Evolutionary conservation across 1,140 invertebrate species (phyloP).

Genomic region (Saccostrea glomerata): DNA sequence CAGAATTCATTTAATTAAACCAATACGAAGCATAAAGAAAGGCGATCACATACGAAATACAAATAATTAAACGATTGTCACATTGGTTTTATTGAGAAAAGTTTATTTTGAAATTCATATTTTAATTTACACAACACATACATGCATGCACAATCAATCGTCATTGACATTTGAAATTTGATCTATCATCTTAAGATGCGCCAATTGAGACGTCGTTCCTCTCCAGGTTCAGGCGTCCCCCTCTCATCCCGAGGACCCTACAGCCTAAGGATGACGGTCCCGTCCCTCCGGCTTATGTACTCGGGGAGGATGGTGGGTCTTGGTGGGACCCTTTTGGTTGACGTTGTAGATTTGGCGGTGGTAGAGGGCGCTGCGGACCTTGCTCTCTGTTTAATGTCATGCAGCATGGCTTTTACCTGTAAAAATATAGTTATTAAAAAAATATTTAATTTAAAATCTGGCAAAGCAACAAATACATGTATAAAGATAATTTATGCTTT

Average conservation of each 20-base stretch:
- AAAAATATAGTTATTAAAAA: not conserved
- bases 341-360: slow-evolving; percentile 15
- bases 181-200: too few relatives aligned
- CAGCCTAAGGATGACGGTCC: slow-evolving; percentile 38
- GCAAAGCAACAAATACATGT: too few relatives aligned
- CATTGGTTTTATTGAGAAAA: too few relatives aligned
- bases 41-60: too few relatives aligned
- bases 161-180: too few relatives aligned
- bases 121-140: too few relatives aligned
- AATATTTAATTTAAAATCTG: not conserved
- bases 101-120: too few relatives aligned
- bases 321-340: slow-evolving; percentile 25
- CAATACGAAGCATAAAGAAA: too few relatives aligned
- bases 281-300: slow-evolving; percentile 39
- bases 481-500: too few relatives aligned
- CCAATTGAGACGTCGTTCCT: not conserved
- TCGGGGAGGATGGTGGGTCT: slow-evolving; percentile 40
- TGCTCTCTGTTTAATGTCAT: slow-evolving; percentile 26
- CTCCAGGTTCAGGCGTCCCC: not conserved
- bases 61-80: too few relatives aligned
- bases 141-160: too few relatives aligned
- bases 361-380: not conserved
- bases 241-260: not conserved
- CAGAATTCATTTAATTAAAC: too few relatives aligned
- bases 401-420: slow-evolving; percentile 44